Percentiles rank a stretch among this genome's conserved stretches.
These are phyloP conservation scores for Mixornis gularis DNA, from an alignment of 2,113 vertebrate species.

Conservation along the genomic window DNA sequence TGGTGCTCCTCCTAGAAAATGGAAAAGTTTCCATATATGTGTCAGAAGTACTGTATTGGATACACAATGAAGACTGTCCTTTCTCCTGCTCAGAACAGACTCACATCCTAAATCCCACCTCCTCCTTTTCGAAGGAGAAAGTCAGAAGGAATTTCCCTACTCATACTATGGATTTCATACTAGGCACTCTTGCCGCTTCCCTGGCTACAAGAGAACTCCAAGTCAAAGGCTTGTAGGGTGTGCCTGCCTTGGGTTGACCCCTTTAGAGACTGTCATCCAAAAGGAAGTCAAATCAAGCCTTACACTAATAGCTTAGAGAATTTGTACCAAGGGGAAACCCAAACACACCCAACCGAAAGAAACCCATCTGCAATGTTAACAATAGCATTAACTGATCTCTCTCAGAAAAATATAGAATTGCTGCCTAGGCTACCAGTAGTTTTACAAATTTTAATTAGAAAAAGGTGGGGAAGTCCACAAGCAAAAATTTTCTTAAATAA, in stretches of 20 bases:
- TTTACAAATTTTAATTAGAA: background rate
- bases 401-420: background rate
- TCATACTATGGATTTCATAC: background rate
- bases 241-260: background rate
- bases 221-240: background rate
- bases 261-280: background rate
- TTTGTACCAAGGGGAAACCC: background rate
- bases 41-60: background rate
- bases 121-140: background rate
- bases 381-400: background rate
- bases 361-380: background rate
- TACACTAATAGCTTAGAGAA: background rate
- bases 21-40: background rate
- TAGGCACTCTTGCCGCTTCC: background rate
- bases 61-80: background rate
- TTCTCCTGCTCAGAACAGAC: background rate
- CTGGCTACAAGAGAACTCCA: background rate
- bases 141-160: background rate
- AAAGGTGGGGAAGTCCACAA: background rate
- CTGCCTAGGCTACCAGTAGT: background rate
- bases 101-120: background rate
- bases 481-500: background rate
- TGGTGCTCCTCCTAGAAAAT: background rate
- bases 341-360: rapidly evolving
- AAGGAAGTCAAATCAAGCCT: background rate